Base-by-base conservation (phyloP, 2,888 invertebrate species). In the Eupelmus urozonus region DNA sequence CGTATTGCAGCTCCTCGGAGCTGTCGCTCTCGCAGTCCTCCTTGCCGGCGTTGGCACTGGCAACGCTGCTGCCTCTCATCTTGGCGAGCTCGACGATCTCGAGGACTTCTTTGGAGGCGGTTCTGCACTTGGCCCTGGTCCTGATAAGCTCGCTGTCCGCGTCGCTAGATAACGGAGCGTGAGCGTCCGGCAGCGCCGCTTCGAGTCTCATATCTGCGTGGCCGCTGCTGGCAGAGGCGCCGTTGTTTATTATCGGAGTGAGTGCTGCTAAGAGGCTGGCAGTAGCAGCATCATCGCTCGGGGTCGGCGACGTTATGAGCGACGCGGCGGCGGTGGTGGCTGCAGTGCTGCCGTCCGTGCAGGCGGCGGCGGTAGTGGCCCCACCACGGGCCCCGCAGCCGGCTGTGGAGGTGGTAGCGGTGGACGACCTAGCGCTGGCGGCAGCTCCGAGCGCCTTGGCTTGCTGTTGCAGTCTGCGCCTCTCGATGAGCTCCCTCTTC, bases 1-100 rank as follows among this genome's bases (percentile, higher is more conserved):
- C 97, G 91, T 97, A 97, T 87, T 95, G 94, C 76, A 97, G 91
- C 88, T 97, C 97, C 90, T 96, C 96, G 83, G 92, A 92, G 70
- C 92, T 92, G 87, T 93, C 93, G 74, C 92, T 92, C 80, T 91
- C 91, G 69, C 88, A 88, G 59, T 90, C 91, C 49, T 88, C 88
- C 27, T 57, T 59, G 2, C 75, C 53, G 51, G 29, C 42, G 11
- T 34, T 34, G 71, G 45, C 34, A 60, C 25, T 62, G 34, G 49
- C 1, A 66, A 63, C 29, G 29, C 69, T 67, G 51, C n/a, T 57
- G 20, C 40, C 18, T 13, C 82, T 78, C 62, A 79, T 81, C 55
- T 81, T 82, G 57, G 81, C 69, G 42, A 81, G 49, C 11, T 84
- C 82, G 20, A 67, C 62, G 63, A 65, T 62, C 81, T 85, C 87